A percentile compares a stretch with the other conserved stretches of the same genome.
These are phyloP conservation scores for Pedionomus torquatus DNA, from an alignment of 2,113 vertebrate genomes.

Conservation along the genomic window DNA sequence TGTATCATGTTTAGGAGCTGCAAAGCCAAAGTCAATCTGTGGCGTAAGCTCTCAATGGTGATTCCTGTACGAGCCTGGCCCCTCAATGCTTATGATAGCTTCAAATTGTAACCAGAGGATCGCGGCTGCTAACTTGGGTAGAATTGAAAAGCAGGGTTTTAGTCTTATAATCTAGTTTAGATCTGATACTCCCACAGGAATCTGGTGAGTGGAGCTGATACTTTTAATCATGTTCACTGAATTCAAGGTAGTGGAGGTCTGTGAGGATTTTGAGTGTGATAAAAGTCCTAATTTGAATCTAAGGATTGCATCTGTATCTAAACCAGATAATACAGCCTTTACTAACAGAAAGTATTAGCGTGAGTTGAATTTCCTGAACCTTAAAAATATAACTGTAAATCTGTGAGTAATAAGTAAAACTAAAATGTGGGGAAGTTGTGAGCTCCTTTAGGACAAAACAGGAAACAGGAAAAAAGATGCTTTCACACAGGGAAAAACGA, in stretches of 20 bases:
- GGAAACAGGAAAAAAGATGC: background rate
- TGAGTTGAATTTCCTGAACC: background rate
- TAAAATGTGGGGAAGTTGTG: background rate
- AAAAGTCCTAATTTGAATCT: background rate
- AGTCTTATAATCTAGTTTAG: conserved; percentile 44
- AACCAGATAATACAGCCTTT: background rate
- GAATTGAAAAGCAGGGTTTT: conserved; percentile 13
- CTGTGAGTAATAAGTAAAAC: background rate
- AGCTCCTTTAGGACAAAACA: background rate
- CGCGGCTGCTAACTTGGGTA: background rate
- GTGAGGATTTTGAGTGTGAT: background rate
- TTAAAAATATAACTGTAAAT: background rate
- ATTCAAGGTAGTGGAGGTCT: background rate
- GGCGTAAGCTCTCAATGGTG: background rate
- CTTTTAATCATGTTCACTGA: background rate
- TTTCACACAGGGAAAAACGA: background rate
- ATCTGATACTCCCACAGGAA: conserved; percentile 21
- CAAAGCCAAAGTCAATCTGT: background rate
- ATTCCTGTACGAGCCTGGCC: background rate
- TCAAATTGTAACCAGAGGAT: conserved; percentile 17
- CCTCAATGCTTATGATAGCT: background rate
- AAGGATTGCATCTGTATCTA: background rate
- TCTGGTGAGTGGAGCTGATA: background rate
- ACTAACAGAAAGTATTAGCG: background rate
- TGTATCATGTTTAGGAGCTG: background rate